Conservation (phyloP, 2,113 vertebrate species). For the Menura novaehollandiae region DNA sequence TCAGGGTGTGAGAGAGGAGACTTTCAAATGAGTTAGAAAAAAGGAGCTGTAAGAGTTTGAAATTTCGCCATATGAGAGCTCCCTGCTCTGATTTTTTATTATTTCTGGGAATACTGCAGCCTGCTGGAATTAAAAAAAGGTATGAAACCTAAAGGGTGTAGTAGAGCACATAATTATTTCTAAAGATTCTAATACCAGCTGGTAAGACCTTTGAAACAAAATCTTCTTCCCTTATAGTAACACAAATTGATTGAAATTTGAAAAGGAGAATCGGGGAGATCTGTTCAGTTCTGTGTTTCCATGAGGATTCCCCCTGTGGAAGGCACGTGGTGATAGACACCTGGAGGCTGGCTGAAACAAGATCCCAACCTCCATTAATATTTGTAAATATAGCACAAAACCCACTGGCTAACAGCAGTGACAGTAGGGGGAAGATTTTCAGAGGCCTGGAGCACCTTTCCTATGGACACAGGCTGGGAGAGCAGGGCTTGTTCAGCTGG, state of each 20-base stretch:
- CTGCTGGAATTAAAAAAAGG: background rate
- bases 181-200: background rate
- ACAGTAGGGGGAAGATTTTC: background rate
- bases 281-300: background rate
- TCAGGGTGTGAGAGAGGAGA: background rate
- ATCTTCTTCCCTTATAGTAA: background rate
- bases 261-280: background rate
- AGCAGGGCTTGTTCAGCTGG: background rate
- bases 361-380: background rate
- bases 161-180: background rate
- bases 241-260: background rate
- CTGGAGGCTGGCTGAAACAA: fast-evolving
- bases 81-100: background rate
- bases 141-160: background rate
- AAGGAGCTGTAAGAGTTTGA: background rate
- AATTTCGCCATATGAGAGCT: background rate
- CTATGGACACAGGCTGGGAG: background rate
- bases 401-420: background rate
- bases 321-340: background rate
- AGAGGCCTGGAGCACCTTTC: background rate
- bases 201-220: background rate
- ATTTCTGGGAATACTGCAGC: background rate
- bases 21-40: background rate
- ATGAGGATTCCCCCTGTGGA: background rate
- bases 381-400: background rate